Evolutionary conservation across 2,797 vertebrate genomes (phyloP).

Genomic region (Crax fasciolata): DNA sequence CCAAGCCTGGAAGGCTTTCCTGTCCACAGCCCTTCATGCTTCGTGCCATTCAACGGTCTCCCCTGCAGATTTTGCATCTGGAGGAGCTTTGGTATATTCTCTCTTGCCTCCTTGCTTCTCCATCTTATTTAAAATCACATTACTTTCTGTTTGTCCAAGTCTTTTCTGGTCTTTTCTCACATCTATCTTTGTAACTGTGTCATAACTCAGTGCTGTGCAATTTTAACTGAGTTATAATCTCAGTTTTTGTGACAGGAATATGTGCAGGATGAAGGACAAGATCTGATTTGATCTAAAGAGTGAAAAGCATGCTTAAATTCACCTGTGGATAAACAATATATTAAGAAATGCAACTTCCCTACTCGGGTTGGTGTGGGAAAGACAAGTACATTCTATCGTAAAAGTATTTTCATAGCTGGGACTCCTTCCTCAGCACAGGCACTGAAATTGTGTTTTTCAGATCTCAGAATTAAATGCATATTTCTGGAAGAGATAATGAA

Average conservation of each 20-base stretch:
- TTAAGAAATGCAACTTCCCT: neutral
- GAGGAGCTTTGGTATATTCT: neutral
- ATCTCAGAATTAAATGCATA: neutral
- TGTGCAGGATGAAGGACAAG: neutral
- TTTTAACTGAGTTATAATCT: slow-evolving; percentile 3
- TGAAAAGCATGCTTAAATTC: neutral
- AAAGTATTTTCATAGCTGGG: neutral
- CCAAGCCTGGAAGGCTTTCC: neutral
- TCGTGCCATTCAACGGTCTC: neutral
- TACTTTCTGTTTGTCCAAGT: neutral
- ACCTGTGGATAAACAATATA: neutral
- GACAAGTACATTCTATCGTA: neutral
- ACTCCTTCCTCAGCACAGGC: neutral
- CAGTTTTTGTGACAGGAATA: neutral
- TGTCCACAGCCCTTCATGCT: neutral
- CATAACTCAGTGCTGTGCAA: neutral
- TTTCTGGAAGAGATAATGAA: slow-evolving; percentile 31
- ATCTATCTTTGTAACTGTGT: slow-evolving; percentile 3
- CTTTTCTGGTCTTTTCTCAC: neutral
- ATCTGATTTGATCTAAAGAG: neutral
- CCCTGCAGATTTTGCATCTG: neutral
- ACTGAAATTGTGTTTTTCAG: neutral
- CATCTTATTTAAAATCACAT: neutral
- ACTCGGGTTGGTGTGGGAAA: neutral
- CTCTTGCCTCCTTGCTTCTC: neutral